These are phyloP conservation scores for Malacoctenus gilli DNA, from an alignment of 2,797 vertebrate species.

Conservation along the genomic window DNA sequence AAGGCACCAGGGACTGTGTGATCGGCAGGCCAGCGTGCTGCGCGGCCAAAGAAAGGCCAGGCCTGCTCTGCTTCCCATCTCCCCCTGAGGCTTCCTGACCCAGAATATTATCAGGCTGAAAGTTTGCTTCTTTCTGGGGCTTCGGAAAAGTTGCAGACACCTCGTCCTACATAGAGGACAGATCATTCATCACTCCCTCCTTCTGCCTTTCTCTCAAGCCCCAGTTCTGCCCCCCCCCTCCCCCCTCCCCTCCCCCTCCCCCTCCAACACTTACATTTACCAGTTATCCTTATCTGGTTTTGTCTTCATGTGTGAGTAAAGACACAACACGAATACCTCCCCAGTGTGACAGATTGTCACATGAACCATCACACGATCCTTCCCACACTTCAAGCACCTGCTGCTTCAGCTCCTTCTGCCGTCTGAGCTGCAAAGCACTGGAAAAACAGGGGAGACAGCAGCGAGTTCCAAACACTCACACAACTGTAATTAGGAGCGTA, in stretches of 20 bases:
- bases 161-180: slow-evolving; percentile 80
- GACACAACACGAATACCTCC: slow-evolving; percentile 16
- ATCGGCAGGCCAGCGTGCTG: slow-evolving; percentile 35
- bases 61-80: slow-evolving; percentile 71
- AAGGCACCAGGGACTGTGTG: slow-evolving; percentile 26
- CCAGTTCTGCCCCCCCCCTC: slow-evolving; percentile 53
- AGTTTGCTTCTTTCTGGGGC: slow-evolving; percentile 81
- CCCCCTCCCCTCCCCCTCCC: slow-evolving; percentile 55
- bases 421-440: too few relatives aligned
- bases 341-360: not conserved
- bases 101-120: slow-evolving; percentile 77
- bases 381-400: slow-evolving; percentile 17
- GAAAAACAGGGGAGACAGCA: too few relatives aligned
- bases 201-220: too few relatives aligned
- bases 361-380: not conserved
- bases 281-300: slow-evolving; percentile 2
- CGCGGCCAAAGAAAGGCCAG: slow-evolving; percentile 68
- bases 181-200: slow-evolving; percentile 74
- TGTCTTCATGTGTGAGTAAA: slow-evolving; percentile 11
- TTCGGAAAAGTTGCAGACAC: slow-evolving; percentile 81
- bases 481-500: too few relatives aligned
- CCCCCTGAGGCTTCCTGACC: slow-evolving; percentile 80
- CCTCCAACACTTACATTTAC: slow-evolving; percentile 22
- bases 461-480: too few relatives aligned
- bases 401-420: slow-evolving; percentile 6